Conservation (phyloP, 1,140 invertebrate genomes). For the Orius insidiosus region DNA sequence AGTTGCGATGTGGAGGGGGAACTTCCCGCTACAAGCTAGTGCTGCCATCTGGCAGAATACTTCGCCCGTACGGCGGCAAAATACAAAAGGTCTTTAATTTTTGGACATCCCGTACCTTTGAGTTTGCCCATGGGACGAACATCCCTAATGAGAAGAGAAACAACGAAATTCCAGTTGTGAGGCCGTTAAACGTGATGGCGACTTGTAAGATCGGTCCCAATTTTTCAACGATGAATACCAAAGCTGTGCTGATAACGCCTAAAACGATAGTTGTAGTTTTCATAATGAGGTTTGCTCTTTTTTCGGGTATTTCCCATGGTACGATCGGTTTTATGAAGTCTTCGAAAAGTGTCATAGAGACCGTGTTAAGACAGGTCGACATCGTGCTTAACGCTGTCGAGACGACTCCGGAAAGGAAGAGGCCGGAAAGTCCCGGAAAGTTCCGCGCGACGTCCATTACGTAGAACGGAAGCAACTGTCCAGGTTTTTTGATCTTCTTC, state of each 20-base stretch:
- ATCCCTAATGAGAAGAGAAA: constrained; percentile 35
- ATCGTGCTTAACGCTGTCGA: constrained; percentile 36
- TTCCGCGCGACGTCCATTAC: constrained; percentile 33
- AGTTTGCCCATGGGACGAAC: constrained; percentile 30
- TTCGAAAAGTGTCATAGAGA: constrained; percentile 36
- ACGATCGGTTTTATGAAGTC: constrained; percentile 32
- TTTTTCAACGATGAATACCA: constrained; percentile 49
- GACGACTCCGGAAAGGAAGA: constrained; percentile 46
- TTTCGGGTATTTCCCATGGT: constrained; percentile 9
- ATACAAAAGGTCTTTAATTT: too few relatives aligned
- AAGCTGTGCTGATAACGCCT: constrained; percentile 36
- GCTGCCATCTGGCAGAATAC: too few relatives aligned
- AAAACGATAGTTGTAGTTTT: constrained; percentile 42
- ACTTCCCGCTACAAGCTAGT: too few relatives aligned
- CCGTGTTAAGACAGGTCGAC: constrained; percentile 31
- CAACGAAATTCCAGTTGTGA: constrained; percentile 31
- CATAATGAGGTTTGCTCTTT: constrained; percentile 14
- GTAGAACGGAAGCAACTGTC: constrained; percentile 33
- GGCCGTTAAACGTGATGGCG: constrained; percentile 26
- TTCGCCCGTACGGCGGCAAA: too few relatives aligned
- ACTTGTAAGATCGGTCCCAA: constrained; percentile 32
- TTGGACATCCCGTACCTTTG: too few relatives aligned
- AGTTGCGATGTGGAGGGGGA: too few relatives aligned
- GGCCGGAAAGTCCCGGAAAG: constrained; percentile 35
- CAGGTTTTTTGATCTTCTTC: constrained; percentile 22